phyloP scores from a whole-genome alignment of 2,113 vertebrate genomes.

The Notarius quadriscutis region DNA sequence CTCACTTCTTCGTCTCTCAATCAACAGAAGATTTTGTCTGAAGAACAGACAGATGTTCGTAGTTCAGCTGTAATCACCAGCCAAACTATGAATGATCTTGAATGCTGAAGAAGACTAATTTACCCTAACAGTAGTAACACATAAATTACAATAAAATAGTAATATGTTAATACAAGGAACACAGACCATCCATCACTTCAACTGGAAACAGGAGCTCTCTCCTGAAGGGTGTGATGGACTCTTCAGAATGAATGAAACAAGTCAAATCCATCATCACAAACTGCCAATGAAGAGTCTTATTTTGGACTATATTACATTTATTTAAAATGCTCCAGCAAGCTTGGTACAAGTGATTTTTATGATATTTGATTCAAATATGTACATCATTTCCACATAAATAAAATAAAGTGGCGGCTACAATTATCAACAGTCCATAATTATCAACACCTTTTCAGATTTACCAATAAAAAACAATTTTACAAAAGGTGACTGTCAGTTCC shows the following conservation, averaged over 20 bases:
- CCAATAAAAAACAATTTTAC: too few relatives aligned
- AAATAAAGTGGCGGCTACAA: too few relatives aligned
- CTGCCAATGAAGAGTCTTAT: neutral
- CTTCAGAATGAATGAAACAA: neutral
- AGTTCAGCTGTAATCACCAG: slow-evolving; percentile 10
- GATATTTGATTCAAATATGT: neutral
- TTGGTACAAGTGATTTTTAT: too few relatives aligned
- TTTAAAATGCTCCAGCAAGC: neutral
- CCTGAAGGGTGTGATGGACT: neutral
- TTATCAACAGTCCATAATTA: too few relatives aligned
- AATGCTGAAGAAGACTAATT: neutral
- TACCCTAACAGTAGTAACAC: neutral
- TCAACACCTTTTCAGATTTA: too few relatives aligned
- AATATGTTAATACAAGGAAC: too few relatives aligned
- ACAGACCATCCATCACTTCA: neutral
- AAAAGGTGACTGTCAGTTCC: too few relatives aligned
- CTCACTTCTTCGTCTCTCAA: slow-evolving; percentile 47
- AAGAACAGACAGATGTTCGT: slow-evolving; percentile 30
- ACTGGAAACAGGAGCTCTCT: neutral
- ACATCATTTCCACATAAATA: too few relatives aligned
- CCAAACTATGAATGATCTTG: neutral
- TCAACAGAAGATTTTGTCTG: slow-evolving; percentile 44
- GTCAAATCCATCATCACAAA: neutral
- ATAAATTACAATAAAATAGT: neutral
- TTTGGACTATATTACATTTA: neutral